phyloP scores from a whole-genome alignment of 2,888 invertebrate species.

The Caenorhabditis sp. region DNA sequence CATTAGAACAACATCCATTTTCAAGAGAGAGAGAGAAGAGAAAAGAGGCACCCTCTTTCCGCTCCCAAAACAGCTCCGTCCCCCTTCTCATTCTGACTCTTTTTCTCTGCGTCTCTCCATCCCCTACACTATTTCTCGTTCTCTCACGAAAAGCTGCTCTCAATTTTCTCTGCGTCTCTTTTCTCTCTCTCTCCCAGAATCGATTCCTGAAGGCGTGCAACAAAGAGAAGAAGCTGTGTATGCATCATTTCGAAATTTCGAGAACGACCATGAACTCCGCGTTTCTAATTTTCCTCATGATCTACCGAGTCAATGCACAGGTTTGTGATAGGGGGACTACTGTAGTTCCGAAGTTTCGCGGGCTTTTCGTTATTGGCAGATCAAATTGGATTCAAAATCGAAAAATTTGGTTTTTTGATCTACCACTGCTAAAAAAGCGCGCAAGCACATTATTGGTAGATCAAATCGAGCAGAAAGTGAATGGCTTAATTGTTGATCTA shows the following conservation, averaged over 20 bases:
- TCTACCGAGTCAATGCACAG: constrained; percentile 48
- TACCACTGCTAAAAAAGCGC: too few species aligned
- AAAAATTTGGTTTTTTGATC: too few species aligned
- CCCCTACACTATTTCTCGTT: background rate
- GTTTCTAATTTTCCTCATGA: constrained; percentile 41
- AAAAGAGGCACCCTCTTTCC: too few species aligned
- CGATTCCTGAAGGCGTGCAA: constrained; percentile 34
- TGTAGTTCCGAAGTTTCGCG: background rate
- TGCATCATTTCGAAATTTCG: constrained; percentile 40
- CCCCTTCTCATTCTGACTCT: constrained; percentile 9
- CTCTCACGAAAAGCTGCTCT: too few species aligned
- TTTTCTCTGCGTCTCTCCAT: constrained; percentile 32
- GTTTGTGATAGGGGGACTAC: constrained; percentile 18
- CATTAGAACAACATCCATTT: constrained; percentile 26
- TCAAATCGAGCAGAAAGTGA: too few species aligned
- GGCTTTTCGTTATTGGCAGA: too few species aligned
- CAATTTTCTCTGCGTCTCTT: constrained; percentile 22
- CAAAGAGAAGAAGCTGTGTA: constrained; percentile 5
- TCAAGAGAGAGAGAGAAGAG: too few species aligned
- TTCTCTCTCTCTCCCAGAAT: constrained; percentile 5
- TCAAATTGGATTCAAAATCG: background rate
- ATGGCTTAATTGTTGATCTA: too few species aligned
- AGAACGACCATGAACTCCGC: constrained; percentile 26
- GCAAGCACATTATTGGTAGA: too few species aligned
- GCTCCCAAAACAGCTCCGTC: background rate